Percentiles rank a stretch among this genome's conserved stretches.
Evolutionary conservation across 2,113 vertebrate genomes (phyloP).

Genomic region (Rhabdornis inornatus): DNA sequence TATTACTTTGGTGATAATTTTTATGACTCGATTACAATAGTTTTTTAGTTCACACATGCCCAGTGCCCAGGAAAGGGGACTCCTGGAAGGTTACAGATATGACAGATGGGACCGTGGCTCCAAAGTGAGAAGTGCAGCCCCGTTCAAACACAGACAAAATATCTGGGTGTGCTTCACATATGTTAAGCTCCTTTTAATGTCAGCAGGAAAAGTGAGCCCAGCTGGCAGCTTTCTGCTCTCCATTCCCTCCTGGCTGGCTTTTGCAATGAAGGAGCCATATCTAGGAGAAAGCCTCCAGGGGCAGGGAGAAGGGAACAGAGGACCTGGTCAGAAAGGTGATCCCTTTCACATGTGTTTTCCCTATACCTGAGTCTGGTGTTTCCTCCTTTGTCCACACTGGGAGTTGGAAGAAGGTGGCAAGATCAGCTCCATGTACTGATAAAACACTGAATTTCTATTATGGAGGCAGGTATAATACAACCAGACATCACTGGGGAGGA

Average conservation of each 20-base stretch:
- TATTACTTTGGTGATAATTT: not conserved
- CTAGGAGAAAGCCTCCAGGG: not conserved
- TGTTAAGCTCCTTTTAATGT: not conserved
- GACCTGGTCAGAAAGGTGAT: not conserved
- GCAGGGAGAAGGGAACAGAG: not conserved
- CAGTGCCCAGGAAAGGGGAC: not conserved
- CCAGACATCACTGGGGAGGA: not conserved
- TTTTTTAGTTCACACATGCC: not conserved
- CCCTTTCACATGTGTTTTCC: not conserved
- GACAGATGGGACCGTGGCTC: not conserved
- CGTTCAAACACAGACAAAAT: fast-evolving
- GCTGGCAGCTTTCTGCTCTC: not conserved
- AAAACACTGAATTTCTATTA: not conserved
- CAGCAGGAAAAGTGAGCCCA: not conserved
- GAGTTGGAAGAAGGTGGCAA: not conserved
- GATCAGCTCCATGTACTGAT: not conserved
- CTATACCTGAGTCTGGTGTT: not conserved
- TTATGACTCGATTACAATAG: not conserved
- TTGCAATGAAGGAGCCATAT: not conserved
- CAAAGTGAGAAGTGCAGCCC: fast-evolving
- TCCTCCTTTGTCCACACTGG: not conserved
- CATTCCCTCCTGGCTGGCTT: not conserved
- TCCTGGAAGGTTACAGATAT: not conserved
- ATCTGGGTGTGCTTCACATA: not conserved
- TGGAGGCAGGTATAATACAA: not conserved